Evolutionary conservation across 2,888 invertebrate genomes (phyloP), one percentile per base, ranked within the genome.

Genomic region (Andrena bucephala): DNA sequence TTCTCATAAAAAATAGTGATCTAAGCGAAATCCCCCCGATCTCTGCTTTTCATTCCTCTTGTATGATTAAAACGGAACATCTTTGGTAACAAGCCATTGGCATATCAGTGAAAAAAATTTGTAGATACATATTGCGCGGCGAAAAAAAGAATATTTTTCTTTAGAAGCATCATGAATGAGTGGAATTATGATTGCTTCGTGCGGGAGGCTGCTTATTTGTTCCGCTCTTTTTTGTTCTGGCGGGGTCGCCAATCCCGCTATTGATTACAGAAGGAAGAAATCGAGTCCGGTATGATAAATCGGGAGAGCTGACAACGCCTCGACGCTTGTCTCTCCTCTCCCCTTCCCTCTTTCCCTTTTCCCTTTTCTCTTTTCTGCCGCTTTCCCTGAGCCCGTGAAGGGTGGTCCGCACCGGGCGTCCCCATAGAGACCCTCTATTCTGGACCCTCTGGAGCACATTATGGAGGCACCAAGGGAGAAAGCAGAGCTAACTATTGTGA

Each of bases 231-330:
- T 78, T 82, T 79, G 63, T 48, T 29, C 52, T 63, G 52, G 33
- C 70, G 71, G 75, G 85, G 85, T 87, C 86, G 89, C 87, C 90
- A 88, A 90, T 89, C 89, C 88, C 81, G 89, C 90, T 89, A 90
- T 91, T 88, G 89, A 90, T 89, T 89, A 90, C 90, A 90, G 90
- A 88, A 88, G 89, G 90, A 92, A 90, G 90, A 91, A 93, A 93
- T 93, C 92, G 93, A 93, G 91, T 90, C 90, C 85, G 88, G 89
- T 92, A 93, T 94, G 94, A 94, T 94, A 94, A 93, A 94, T 94
- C 91, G 94, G 90, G 86, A 85, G 85, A 89, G 90, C 89, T 92
- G 91, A 92, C 92, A 91, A 90, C 83, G 86, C 83, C 86, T 88
- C 90, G 84, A 80, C 79, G 81, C 65, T 84, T 69, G 70, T 79